These are phyloP conservation scores for Loriculus beryllinus DNA, from an alignment of 2,797 vertebrate species.

Conservation along the genomic window DNA sequence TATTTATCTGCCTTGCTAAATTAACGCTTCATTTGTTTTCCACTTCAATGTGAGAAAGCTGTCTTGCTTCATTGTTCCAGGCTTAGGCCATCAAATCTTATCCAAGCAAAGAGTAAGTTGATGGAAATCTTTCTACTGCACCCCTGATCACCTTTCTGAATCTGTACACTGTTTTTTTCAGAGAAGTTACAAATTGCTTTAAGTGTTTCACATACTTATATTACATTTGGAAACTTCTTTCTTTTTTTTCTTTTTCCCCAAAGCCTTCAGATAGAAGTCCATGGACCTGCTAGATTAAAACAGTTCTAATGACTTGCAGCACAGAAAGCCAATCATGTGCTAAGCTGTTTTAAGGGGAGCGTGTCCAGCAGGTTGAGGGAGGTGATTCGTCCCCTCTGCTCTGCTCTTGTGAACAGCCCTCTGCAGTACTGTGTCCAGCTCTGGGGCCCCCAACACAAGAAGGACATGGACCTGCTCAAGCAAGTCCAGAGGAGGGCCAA, in stretches of 20 bases:
- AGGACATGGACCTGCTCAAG: neutral
- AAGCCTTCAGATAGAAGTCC: neutral
- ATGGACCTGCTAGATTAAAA: neutral
- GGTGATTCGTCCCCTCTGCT: neutral
- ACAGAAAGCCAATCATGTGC: neutral
- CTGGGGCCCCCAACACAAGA: neutral
- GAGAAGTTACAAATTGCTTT: neutral
- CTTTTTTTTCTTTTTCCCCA: neutral
- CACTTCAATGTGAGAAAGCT: neutral
- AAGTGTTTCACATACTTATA: neutral
- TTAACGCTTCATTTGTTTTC: neutral
- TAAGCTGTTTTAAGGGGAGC: neutral
- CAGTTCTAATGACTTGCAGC: neutral
- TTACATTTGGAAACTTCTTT: neutral
- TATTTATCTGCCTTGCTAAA: neutral
- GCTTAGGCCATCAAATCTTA: neutral
- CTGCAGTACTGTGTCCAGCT: neutral
- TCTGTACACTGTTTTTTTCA: neutral
- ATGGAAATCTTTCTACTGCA: neutral
- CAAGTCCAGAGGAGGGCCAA: neutral
- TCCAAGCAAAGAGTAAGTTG: neutral
- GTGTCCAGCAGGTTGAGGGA: neutral
- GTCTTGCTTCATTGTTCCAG: neutral
- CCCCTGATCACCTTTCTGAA: neutral
- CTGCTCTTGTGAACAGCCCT: neutral